Evolutionary conservation across 2,888 invertebrate genomes (phyloP).

Genomic region (Eupithecia tripunctaria): DNA sequence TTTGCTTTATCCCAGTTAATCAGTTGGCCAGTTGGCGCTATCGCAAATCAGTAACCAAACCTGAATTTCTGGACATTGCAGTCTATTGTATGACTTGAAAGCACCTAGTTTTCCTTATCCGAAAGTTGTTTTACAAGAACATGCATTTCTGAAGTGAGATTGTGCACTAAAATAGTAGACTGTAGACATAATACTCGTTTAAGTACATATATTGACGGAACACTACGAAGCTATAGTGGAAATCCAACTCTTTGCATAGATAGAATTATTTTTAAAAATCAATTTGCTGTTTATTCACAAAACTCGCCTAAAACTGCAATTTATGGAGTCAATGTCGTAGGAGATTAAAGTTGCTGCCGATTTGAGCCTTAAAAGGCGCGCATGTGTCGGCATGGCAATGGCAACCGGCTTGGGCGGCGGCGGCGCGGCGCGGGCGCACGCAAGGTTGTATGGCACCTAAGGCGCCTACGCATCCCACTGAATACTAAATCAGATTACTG

Average conservation of each 20-base stretch:
- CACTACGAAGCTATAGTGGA: neutral
- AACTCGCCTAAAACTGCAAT: neutral
- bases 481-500: constrained; percentile 22
- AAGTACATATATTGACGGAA: neutral
- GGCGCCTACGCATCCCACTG: constrained; percentile 65
- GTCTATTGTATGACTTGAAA: constrained; percentile 15
- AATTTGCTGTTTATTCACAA: neutral
- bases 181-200: neutral
- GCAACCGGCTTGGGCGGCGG: constrained; percentile 51
- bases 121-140: constrained; percentile 28
- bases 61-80: constrained; percentile 21
- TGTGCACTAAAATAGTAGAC: neutral
- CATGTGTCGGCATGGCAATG: constrained; percentile 59
- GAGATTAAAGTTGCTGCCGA: constrained; percentile 43
- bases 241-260: too few species aligned
- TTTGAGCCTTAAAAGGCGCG: constrained; percentile 64
- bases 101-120: constrained; percentile 11
- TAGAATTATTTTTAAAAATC: too few species aligned
- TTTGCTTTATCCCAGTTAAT: constrained; percentile 10
- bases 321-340: constrained; percentile 9
- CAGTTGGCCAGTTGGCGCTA: neutral
- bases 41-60: constrained; percentile 10
- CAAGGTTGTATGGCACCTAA: constrained; percentile 60
- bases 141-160: constrained; percentile 13
- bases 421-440: constrained; percentile 53